These are phyloP conservation scores for Dolichallabes microphthalmus DNA, from an alignment of 2,113 vertebrate genomes.

Conservation along the genomic window DNA sequence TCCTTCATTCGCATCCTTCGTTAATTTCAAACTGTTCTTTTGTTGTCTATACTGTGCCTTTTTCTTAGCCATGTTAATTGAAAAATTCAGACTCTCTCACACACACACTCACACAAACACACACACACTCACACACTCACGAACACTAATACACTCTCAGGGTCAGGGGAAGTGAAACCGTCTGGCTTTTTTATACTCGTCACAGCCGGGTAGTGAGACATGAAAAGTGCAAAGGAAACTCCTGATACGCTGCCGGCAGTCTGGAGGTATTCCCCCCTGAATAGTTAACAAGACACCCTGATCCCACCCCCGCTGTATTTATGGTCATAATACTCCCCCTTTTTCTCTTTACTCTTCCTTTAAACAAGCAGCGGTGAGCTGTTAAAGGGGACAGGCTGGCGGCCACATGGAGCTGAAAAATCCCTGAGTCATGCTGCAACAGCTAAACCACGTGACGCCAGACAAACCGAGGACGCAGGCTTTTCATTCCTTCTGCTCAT, in stretches of 20 bases:
- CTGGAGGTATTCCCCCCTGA: conserved; percentile 24
- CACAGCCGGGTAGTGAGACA: conserved; percentile 18
- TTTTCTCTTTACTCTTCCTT: background rate
- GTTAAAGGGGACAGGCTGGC: background rate
- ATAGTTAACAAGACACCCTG: background rate
- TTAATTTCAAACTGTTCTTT: conserved; percentile 43
- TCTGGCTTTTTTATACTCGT: background rate
- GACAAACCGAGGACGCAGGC: background rate
- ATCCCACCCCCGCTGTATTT: background rate
- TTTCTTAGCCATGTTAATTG: conserved; percentile 70
- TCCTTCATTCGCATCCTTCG: conserved; percentile 47
- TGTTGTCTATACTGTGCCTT: background rate
- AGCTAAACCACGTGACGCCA: background rate
- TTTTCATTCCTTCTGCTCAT: background rate
- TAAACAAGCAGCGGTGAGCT: background rate
- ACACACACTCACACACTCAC: background rate
- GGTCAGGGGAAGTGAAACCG: background rate
- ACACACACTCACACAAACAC: conserved; percentile 4
- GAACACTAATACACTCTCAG: conserved; percentile 1
- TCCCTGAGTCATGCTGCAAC: conserved; percentile 38
- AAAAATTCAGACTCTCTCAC: background rate
- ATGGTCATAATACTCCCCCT: background rate
- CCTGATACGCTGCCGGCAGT: conserved; percentile 33
- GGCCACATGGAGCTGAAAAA: background rate
- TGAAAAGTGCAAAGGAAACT: conserved; percentile 31